phyloP scores from a whole-genome alignment of 2,888 invertebrate genomes.

The Meloe dianella region DNA sequence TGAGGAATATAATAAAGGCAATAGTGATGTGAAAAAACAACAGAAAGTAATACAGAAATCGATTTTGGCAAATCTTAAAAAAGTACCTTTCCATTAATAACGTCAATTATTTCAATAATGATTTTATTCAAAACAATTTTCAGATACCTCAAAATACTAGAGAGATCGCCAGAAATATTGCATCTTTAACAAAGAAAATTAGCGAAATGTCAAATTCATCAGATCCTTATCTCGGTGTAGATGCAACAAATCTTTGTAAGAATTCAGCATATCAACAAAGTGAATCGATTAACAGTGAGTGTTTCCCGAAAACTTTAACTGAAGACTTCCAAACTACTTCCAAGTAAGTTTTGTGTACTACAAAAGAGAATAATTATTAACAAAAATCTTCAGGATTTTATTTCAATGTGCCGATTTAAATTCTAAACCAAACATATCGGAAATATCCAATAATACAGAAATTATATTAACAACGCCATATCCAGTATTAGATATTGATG shows the following conservation, averaged over 20 bases:
- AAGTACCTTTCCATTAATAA: neutral
- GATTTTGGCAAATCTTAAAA: neutral
- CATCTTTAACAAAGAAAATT: neutral
- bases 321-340: neutral
- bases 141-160: neutral
- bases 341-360: slow-evolving; percentile 10
- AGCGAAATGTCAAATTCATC: neutral
- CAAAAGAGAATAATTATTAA: too few relatives aligned
- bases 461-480: slow-evolving; percentile 18
- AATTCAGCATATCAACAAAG: neutral
- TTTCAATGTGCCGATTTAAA: slow-evolving; percentile 14
- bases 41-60: neutral
- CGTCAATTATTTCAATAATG: too few relatives aligned
- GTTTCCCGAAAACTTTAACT: slow-evolving; percentile 7
- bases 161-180: neutral
- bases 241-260: slow-evolving; percentile 14
- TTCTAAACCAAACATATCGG: slow-evolving; percentile 4
- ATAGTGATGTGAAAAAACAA: neutral
- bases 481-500: slow-evolving; percentile 12
- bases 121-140: neutral
- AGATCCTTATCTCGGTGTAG: neutral
- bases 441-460: slow-evolving; percentile 2
- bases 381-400: too few relatives aligned
- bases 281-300: neutral
- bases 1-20: slow-evolving; percentile 6